Base-by-base conservation (phyloP, 2,797 vertebrate genomes). In the Crax fasciolata region DNA sequence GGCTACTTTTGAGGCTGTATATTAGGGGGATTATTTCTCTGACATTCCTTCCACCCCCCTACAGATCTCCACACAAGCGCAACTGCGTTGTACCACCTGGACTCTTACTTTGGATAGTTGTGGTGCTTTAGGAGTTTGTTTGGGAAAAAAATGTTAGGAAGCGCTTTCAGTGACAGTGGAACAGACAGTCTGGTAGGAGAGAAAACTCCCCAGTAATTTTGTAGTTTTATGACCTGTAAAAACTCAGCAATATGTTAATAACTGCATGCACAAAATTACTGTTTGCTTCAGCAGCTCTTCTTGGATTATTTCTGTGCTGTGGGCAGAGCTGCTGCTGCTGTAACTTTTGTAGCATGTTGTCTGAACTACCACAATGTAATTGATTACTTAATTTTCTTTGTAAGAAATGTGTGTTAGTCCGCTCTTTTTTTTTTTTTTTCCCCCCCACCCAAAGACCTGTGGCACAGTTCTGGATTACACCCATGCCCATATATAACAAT, bases 291-390 rank as follows among this genome's bases (percentile, higher is more conserved):
- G 32, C 52, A 62, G 27, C 44, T 77, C 72, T 71, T 63, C 39
- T 72, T 75, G 62, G 39, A 70, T 85, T 63, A 77, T 80, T 91
- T 93, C 67, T 83, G 30, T 39, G 15, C 46, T 89, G 52, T 51
- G 49, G 32, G 44, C 67, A 80, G 63, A 57, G 15, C 55, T 90
- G 21, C 59, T 87, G 52, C 27, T 44, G 38, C 21, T 68, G 10
- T 19, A 84, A 51, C 66, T 80, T 77, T 6, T 35, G 20, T 39
- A 55, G 25, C 32, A 13, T 20, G 9, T 76, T 92, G 63, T 63
- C 44, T 51, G 38, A 80, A 30, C 25, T 52, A 28, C 30, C 44
- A 19, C 2, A 3, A 7, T 48, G 4, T 52, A 58, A 25, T 80
- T 9, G 12, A 21, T 66, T 44, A 39, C 17, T 84, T 77, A 41